Conservation (phyloP, 2,888 invertebrate genomes). For the Tuberolachnus salignus region DNA sequence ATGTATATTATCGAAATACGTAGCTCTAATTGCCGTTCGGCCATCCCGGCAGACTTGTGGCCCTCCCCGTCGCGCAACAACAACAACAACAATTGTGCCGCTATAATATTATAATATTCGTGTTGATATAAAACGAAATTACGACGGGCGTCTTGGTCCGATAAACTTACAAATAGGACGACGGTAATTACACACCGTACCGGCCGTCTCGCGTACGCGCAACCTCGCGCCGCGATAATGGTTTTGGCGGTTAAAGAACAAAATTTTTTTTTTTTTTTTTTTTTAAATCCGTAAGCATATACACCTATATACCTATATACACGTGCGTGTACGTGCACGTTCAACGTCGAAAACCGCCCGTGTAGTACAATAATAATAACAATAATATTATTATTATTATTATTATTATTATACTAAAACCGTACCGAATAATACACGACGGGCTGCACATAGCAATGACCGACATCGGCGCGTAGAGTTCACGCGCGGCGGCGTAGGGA, state of each 20-base stretch:
- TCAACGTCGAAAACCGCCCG: neutral
- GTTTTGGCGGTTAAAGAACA: conserved; percentile 42
- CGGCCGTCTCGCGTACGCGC: neutral
- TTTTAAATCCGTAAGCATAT: too few relatives aligned
- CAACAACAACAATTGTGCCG: neutral
- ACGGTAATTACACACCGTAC: conserved; percentile 21
- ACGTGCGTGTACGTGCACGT: too few relatives aligned
- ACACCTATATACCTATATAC: too few relatives aligned
- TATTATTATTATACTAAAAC: neutral
- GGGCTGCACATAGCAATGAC: neutral
- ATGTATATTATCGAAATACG: too few relatives aligned
- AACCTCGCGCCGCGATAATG: conserved; percentile 7
- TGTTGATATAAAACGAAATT: too few relatives aligned
- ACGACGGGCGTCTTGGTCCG: conserved; percentile 46
- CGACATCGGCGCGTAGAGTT: conserved; percentile 22
- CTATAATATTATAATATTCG: too few relatives aligned
- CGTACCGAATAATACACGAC: neutral
- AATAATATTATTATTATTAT: too few relatives aligned
- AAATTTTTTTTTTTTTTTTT: too few relatives aligned
- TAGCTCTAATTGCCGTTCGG: too few relatives aligned
- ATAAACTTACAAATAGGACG: conserved; percentile 53
- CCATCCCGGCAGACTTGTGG: neutral
- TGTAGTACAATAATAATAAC: too few relatives aligned
- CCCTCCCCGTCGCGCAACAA: neutral
- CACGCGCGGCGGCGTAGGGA: conserved; percentile 35